Percentiles rank a stretch among this genome's conserved stretches.
These are phyloP conservation scores for Crotalus horridus DNA, from an alignment of 2,113 vertebrate genomes.

Conservation along the genomic window DNA sequence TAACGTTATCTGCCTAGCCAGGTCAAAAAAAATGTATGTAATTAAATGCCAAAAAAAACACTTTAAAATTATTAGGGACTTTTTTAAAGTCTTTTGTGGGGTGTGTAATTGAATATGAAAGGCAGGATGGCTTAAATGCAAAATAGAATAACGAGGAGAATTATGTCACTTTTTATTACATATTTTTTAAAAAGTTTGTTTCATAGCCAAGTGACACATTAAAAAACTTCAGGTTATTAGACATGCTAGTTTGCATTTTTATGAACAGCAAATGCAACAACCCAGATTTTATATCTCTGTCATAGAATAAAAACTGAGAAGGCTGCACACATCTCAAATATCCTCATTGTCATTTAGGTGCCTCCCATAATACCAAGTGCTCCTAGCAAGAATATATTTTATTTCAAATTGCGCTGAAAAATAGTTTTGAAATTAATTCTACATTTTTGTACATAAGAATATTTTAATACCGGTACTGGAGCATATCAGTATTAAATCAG, in stretches of 20 bases:
- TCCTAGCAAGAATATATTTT: constrained; percentile 54
- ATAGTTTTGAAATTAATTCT: neutral
- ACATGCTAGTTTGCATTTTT: constrained; percentile 67
- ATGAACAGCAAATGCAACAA: constrained; percentile 48
- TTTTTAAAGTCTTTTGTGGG: constrained; percentile 46
- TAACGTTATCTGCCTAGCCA: constrained; percentile 77
- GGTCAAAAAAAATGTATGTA: constrained; percentile 77
- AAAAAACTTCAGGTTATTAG: constrained; percentile 56
- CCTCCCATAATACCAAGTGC: neutral
- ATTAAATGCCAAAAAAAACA: constrained; percentile 74
- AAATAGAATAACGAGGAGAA: constrained; percentile 61
- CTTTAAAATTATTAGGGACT: constrained; percentile 67
- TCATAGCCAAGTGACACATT: constrained; percentile 64
- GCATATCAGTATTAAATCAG: neutral
- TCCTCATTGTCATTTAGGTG: constrained; percentile 37
- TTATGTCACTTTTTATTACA: constrained; percentile 68
- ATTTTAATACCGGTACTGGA: neutral
- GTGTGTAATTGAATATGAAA: constrained; percentile 71
- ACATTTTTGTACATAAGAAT: neutral
- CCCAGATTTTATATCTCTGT: constrained; percentile 52
- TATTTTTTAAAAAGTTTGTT: constrained; percentile 65
- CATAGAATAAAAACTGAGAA: constrained; percentile 48
- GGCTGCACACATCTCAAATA: constrained; percentile 35
- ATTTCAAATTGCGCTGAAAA: constrained; percentile 15
- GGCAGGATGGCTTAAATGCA: constrained; percentile 61